These are phyloP conservation scores for Xylocopa sonorina DNA, from an alignment of 1,140 invertebrate species.

Conservation along the genomic window DNA sequence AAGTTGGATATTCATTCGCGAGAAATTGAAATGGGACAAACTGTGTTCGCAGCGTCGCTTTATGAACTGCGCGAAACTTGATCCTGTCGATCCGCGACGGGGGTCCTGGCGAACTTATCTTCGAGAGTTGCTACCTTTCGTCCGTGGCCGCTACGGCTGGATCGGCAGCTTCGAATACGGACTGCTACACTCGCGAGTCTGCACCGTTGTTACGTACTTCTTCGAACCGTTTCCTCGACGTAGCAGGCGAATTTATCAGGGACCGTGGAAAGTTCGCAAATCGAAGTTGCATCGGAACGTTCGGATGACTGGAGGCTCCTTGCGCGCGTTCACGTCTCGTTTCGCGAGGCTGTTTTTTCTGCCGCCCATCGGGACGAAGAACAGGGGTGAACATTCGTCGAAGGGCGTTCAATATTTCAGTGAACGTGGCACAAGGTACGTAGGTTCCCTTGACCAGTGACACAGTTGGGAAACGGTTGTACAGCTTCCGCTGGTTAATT, in stretches of 20 bases:
- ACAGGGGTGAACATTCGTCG: not conserved
- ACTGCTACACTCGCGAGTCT: too few species aligned
- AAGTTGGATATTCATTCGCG: constrained; percentile 29
- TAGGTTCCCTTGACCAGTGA: too few species aligned
- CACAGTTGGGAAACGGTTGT: too few species aligned
- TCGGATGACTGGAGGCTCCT: too few species aligned
- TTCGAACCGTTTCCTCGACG: not conserved
- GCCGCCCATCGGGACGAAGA: not conserved
- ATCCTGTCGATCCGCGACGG: constrained; percentile 10
- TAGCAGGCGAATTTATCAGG: constrained; percentile 12
- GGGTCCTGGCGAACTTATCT: constrained; percentile 14
- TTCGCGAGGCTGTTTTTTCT: not conserved
- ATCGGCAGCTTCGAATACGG: too few species aligned
- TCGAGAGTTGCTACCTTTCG: not conserved
- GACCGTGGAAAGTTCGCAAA: constrained; percentile 17
- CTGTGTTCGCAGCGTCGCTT: constrained; percentile 8
- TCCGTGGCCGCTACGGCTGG: not conserved
- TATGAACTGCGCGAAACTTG: constrained; percentile 44
- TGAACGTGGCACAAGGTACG: too few species aligned
- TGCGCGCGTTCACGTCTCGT: not conserved
- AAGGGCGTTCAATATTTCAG: not conserved
- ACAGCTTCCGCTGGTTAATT: too few species aligned
- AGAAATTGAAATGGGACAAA: constrained; percentile 38
- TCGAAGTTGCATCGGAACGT: constrained; percentile 27
- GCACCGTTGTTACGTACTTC: not conserved